Evolutionary conservation across 2,888 invertebrate genomes (phyloP), one percentile per base, ranked within the genome.

Genomic region (Drosophila diplacantha): DNA sequence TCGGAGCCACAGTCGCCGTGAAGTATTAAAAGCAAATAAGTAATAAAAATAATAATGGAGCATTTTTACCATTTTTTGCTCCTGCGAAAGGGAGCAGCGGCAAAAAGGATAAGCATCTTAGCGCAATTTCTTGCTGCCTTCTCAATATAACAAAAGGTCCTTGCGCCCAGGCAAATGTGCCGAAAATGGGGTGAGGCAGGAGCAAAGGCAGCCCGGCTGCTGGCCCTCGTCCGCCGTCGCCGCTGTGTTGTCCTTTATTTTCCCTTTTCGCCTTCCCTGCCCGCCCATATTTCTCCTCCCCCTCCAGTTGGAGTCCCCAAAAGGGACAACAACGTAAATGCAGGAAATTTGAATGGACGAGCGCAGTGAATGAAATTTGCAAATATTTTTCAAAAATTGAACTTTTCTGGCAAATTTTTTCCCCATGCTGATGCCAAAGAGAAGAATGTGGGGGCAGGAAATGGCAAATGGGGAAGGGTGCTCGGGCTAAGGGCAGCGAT

Each of bases 341-440:
- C 84, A 81, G 84, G 84, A 81, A 81, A 81, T 81, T 84, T 81
- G 78, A 85, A 83, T 84, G 85, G 84, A 85, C 85, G 83, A 85
- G 78, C 76, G 83, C 76, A 81, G 83, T 82, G 83, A 84, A 83
- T 83, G 77, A 83, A 82, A 85, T 85, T 84, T 85, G 83, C 85
- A 85, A 85, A 83, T 82, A 83, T 85, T 79, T 84, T 81, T 85
- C 79, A 83, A 84, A 83, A 83, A 81, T 85, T 85, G 81, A 85
- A 82, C 84, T 84, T 76, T 73, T 79, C 76, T 82, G 84, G 78
- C 83, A 78, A 84, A 81, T 84, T 82, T 81, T 67, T 81, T 81
- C 72, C 61, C 64, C 53, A 64, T 38, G 62, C 49, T 53, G 62
- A 68, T 61, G 46, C 32, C 47, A 34, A 49, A 31, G n/a, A 11